Conservation (phyloP, 2,113 vertebrate species). For the Lasiurus borealis region DNA sequence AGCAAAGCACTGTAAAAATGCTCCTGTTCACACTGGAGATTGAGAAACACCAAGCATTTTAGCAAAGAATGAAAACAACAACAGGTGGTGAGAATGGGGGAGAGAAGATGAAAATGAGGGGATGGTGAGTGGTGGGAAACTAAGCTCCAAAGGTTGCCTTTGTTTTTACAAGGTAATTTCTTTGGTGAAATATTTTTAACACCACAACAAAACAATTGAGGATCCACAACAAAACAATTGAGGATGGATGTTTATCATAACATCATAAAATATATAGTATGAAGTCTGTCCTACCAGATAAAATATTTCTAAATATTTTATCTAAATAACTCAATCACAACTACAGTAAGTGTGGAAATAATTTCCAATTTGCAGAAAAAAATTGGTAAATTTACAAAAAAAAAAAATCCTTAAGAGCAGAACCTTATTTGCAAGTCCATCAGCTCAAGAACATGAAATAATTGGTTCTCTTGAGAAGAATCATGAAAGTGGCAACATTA, state of each 20-base stretch:
- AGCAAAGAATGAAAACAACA: background rate
- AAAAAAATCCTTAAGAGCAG: background rate
- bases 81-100: background rate
- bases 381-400: conserved; percentile 18
- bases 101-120: background rate
- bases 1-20: background rate
- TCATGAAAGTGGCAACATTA: conserved; percentile 25
- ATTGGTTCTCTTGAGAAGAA: conserved; percentile 28
- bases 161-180: background rate
- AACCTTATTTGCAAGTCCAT: conserved; percentile 15
- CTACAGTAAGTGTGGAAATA: background rate
- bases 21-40: background rate
- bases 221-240: background rate
- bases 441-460: conserved; percentile 20
- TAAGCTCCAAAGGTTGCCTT: background rate
- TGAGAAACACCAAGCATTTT: background rate
- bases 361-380: conserved; percentile 30
- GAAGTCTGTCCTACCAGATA: background rate
- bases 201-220: background rate
- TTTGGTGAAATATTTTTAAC: background rate
- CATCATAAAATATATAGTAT: background rate
- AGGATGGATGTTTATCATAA: background rate
- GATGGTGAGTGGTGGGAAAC: background rate
- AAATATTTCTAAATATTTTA: conserved; percentile 11
- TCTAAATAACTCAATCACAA: conserved; percentile 25